phyloP scores from a whole-genome alignment of 1,140 invertebrate species.

The Sesamia nonagrioides region DNA sequence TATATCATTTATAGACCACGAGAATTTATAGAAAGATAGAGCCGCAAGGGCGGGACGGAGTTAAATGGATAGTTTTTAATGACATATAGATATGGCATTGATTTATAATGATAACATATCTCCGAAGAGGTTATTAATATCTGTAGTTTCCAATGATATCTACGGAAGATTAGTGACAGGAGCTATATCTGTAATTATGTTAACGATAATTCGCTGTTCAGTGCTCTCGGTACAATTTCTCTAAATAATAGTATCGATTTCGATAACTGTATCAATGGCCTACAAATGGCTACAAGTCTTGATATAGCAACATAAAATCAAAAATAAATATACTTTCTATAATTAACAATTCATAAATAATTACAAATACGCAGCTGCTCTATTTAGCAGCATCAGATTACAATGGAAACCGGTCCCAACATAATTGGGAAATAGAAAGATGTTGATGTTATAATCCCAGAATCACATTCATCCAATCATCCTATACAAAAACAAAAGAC shows the following conservation, averaged over 20 bases:
- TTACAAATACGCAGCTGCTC: too few species aligned
- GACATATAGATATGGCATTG: constrained; percentile 7
- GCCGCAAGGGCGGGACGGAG: background rate
- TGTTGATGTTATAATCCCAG: background rate
- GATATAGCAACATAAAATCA: too few species aligned
- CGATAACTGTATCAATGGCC: background rate
- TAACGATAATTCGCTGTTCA: background rate
- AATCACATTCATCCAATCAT: background rate
- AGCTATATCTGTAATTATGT: background rate
- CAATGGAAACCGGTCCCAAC: too few species aligned
- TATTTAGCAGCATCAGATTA: too few species aligned
- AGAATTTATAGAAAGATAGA: constrained; percentile 7
- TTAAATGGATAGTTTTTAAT: constrained; percentile 6
- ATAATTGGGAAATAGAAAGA: too few species aligned
- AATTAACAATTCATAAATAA: too few species aligned
- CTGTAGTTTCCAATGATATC: background rate
- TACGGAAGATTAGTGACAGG: background rate
- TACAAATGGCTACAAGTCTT: too few species aligned
- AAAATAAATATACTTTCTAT: too few species aligned
- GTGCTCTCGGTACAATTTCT: background rate
- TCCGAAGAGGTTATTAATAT: background rate
- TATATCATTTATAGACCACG: constrained; percentile 4
- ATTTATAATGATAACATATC: constrained; percentile 15
- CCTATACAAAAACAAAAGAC: constrained; percentile 2
- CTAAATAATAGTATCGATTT: background rate